Base-by-base conservation (phyloP, 2,797 vertebrate species). In the Platyrinchus mystaceus region DNA sequence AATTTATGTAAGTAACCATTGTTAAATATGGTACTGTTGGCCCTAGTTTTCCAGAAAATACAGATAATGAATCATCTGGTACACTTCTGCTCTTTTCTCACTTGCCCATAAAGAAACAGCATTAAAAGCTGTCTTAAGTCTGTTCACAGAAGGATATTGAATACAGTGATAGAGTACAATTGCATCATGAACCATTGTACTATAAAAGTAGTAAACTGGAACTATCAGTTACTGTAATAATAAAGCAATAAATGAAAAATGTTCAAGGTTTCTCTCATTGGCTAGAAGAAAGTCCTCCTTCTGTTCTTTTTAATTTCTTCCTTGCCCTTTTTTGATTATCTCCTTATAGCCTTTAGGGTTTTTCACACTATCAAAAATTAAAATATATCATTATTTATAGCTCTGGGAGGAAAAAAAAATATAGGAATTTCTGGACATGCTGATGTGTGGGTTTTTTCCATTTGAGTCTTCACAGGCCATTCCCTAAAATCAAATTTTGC, bases 401-500 rank as follows among this genome's bases (percentile, higher is more conserved):
- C 17, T 87, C 10, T 67, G 18, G 2, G 20, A 44, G 0, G 0
- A 9, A 24, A 36, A 66, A 55, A 74, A 50, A 62, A 47, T 41
- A 64, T 34, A 78, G n/a, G 17, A 85, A 80, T 6, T 85, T 9
- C 21, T 47, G 41, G 4, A 56, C 13, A 84, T 47, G 34, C 8
- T 86, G 83, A 53, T 24, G 27, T n/a, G n/a, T n/a, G n/a, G n/a
- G n/a, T 50, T 73, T 19, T 44, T 12, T 70, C 55, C 92, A 46
- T 93, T 69, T 96, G 77, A 91, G 16, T 21, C 6, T 41, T 84
- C 94, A 59, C 41, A 67, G 44, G 34, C 6, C 32, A 39, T 92
- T 95, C 19, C 49, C 62, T 88, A 77, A 90, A 91, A 92, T 93
- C 27, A 79, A 71, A 85, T 87, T 90, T 84, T 95, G 28, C 30